Evolutionary conservation across 2,888 invertebrate species (phyloP).

Genomic region (Flexamia atlantica): DNA sequence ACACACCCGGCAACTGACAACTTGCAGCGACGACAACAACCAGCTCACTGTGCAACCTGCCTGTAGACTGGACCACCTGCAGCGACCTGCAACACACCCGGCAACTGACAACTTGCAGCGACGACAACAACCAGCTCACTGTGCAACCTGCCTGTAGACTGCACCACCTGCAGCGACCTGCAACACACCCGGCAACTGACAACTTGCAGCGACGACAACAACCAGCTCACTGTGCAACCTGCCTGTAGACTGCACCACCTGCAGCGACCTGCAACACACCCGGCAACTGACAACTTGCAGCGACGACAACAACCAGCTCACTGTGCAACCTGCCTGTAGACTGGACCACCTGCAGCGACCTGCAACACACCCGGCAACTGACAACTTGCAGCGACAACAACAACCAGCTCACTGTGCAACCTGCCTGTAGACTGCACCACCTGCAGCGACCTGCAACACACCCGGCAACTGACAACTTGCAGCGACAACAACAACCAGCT

Average conservation of each 20-base stretch:
- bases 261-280: slow-evolving; percentile 84
- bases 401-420: slow-evolving; percentile 83
- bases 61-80: slow-evolving; percentile 85
- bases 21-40: too few relatives aligned
- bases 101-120: slow-evolving; percentile 83
- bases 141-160: slow-evolving; percentile 82
- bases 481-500: slow-evolving; percentile 83
- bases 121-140: slow-evolving; percentile 77
- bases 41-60: slow-evolving; percentile 83
- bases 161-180: slow-evolving; percentile 88
- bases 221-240: slow-evolving; percentile 83
- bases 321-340: slow-evolving; percentile 82
- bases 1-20: too few relatives aligned
- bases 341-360: slow-evolving; percentile 86
- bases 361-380: slow-evolving; percentile 72
- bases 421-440: slow-evolving; percentile 84
- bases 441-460: slow-evolving; percentile 85
- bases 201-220: too few relatives aligned
- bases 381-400: too few relatives aligned
- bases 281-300: slow-evolving; percentile 83
- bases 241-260: slow-evolving; percentile 85
- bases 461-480: slow-evolving; percentile 82
- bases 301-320: slow-evolving; percentile 80
- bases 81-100: slow-evolving; percentile 84
- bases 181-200: slow-evolving; percentile 35